A percentile compares a stretch with the other conserved stretches of the same genome.
Evolutionary conservation across 1,140 invertebrate genomes (phyloP).

Genomic region (Papilio glaucus): DNA sequence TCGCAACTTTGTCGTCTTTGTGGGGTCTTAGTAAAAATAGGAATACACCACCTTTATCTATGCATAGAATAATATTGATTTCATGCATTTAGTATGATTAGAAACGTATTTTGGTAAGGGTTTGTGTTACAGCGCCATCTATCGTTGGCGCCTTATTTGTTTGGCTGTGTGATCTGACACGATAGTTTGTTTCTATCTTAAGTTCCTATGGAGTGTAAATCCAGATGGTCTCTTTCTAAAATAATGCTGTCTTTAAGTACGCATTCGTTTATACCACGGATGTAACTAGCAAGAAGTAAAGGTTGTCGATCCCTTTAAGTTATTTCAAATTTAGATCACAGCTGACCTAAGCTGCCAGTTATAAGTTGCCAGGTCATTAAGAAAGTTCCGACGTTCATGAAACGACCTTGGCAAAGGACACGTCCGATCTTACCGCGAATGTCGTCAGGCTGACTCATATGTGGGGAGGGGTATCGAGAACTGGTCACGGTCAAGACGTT

Average conservation of each 20-base stretch:
- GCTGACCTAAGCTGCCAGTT: conserved; percentile 6
- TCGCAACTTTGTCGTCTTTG: not conserved
- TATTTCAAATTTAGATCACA: not conserved
- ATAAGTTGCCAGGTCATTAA: conserved; percentile 16
- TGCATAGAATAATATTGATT: not conserved
- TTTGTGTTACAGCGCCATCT: not conserved
- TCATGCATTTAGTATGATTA: not conserved
- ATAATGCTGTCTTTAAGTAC: not conserved
- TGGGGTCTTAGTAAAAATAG: not conserved
- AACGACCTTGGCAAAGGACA: conserved; percentile 28
- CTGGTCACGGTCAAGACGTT: conserved; percentile 21
- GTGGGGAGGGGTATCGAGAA: not conserved
- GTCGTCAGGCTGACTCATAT: conserved; percentile 16
- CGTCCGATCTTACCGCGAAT: conserved; percentile 27
- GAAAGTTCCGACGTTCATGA: conserved; percentile 27
- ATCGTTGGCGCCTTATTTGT: not conserved
- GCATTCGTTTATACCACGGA: too few relatives aligned
- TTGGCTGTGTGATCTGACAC: not conserved
- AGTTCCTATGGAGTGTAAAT: not conserved
- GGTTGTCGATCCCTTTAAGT: not conserved
- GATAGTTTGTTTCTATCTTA: not conserved
- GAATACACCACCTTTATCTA: not conserved
- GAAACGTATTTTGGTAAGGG: not conserved
- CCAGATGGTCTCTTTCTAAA: not conserved
- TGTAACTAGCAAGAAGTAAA: too few relatives aligned